phyloP scores from a whole-genome alignment of 2,888 invertebrate genomes.

The Eremobia ochroleuca region DNA sequence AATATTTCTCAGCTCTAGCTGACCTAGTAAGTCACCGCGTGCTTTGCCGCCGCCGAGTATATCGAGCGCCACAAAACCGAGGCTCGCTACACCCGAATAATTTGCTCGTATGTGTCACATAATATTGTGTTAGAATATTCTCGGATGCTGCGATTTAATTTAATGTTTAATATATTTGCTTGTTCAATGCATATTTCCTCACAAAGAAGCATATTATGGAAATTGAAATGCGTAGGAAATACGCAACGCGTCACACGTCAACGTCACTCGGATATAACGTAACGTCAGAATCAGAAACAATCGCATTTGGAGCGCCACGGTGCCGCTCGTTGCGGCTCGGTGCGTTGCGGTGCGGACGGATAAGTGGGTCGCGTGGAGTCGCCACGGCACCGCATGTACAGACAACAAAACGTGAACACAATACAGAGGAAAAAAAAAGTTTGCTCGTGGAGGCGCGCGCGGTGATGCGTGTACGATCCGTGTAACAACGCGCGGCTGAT shows the following conservation, averaged over 20 bases:
- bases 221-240: slow-evolving; percentile 58
- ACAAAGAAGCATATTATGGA: slow-evolving; percentile 22
- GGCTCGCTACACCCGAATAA: slow-evolving; percentile 23
- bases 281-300: slow-evolving; percentile 68
- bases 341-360: slow-evolving; percentile 39
- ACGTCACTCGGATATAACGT: slow-evolving; percentile 61
- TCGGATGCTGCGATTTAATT: slow-evolving; percentile 20
- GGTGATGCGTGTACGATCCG: slow-evolving; percentile 81
- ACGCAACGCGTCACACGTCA: slow-evolving; percentile 59
- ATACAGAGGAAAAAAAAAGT: slow-evolving; percentile 68
- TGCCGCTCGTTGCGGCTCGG: slow-evolving; percentile 19
- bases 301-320: slow-evolving; percentile 59
- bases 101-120: slow-evolving; percentile 36
- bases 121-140: slow-evolving; percentile 37
- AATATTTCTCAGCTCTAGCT: slow-evolving; percentile 38
- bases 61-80: slow-evolving; percentile 41
- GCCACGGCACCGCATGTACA: slow-evolving; percentile 19
- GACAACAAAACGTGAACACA: slow-evolving; percentile 71
- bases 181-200: slow-evolving; percentile 6
- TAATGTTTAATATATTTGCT: slow-evolving; percentile 15
- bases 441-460: slow-evolving; percentile 68
- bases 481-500: slow-evolving; percentile 85
- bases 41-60: slow-evolving; percentile 39
- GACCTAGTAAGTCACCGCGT: slow-evolving; percentile 39
- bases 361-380: slow-evolving; percentile 68